Conservation (phyloP, 2,113 vertebrate genomes). For the Naja naja region DNA sequence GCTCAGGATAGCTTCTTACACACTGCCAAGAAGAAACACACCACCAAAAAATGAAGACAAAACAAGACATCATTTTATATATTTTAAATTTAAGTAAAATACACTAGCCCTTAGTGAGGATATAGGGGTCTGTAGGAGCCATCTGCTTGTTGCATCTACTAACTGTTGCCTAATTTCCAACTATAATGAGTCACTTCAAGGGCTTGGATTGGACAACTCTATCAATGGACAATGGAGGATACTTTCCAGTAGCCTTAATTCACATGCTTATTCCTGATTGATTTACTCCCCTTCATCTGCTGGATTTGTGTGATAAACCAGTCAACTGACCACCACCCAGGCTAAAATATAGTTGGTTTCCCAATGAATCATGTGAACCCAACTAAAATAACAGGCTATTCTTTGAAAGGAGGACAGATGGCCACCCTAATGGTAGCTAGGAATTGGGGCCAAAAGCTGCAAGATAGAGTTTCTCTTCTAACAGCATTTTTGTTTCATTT, state of each 20-base stretch:
- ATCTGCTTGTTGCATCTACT: not conserved
- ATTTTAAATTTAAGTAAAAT: not conserved
- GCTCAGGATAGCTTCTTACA: not conserved
- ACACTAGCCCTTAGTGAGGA: not conserved
- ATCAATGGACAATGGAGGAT: not conserved
- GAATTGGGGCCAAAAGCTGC: not conserved
- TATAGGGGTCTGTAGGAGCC: not conserved
- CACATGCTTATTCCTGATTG: not conserved
- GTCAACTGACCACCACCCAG: not conserved
- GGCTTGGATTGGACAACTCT: not conserved
- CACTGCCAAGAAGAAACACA: not conserved
- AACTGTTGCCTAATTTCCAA: not conserved
- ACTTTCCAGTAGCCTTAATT: not conserved
- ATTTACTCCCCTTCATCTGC: not conserved
- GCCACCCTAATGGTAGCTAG: not conserved
- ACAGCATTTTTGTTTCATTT: conserved; percentile 17
- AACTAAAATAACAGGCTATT: not conserved
- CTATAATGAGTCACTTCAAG: not conserved
- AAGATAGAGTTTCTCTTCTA: not conserved
- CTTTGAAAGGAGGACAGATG: not conserved
- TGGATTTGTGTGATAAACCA: not conserved
- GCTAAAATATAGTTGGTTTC: not conserved
- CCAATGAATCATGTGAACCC: not conserved
- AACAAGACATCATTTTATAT: not conserved
- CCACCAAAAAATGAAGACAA: not conserved